Percentiles rank a stretch among this genome's conserved stretches.
Evolutionary conservation across 1,140 invertebrate genomes (phyloP).

Genomic region (Tenebrio molitor): DNA sequence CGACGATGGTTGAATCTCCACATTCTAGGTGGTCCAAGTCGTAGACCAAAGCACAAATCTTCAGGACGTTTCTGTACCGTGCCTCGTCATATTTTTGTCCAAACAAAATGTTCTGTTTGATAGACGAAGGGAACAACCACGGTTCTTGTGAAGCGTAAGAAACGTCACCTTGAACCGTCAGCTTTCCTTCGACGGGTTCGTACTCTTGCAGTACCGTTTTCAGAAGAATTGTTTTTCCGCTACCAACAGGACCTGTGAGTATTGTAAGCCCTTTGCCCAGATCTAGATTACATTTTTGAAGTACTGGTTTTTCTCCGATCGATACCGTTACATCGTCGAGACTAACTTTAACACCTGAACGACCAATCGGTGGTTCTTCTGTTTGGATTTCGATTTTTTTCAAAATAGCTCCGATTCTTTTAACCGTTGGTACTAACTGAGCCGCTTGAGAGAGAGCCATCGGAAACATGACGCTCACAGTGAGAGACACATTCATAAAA

Average conservation of each 20-base stretch:
- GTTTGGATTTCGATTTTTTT: constrained; percentile 38
- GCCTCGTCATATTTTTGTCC: constrained; percentile 68
- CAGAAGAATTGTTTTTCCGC: constrained; percentile 83
- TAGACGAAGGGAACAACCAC: constrained; percentile 74
- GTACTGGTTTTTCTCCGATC: constrained; percentile 66
- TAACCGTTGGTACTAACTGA: constrained; percentile 61
- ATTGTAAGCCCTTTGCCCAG: constrained; percentile 74
- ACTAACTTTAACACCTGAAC: constrained; percentile 40
- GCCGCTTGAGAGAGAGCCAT: constrained; percentile 74
- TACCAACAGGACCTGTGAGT: constrained; percentile 83
- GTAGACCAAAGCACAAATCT: constrained; percentile 54
- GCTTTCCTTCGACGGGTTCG: constrained; percentile 71
- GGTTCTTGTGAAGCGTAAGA: constrained; percentile 82
- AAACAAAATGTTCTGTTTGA: constrained; percentile 78
- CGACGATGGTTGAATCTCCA: constrained; percentile 76
- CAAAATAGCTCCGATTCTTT: constrained; percentile 51
- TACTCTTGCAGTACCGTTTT: constrained; percentile 81
- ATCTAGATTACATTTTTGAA: constrained; percentile 74
- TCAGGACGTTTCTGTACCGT: constrained; percentile 63
- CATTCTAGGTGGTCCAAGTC: constrained; percentile 48
- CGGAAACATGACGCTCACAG: constrained; percentile 82
- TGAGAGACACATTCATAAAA: constrained; percentile 79
- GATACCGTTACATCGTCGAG: constrained; percentile 4
- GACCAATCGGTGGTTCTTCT: constrained; percentile 25
- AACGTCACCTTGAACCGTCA: constrained; percentile 72